Evolutionary conservation across 2,888 invertebrate species (phyloP).

Genomic region (Notocelia uddmanniana): DNA sequence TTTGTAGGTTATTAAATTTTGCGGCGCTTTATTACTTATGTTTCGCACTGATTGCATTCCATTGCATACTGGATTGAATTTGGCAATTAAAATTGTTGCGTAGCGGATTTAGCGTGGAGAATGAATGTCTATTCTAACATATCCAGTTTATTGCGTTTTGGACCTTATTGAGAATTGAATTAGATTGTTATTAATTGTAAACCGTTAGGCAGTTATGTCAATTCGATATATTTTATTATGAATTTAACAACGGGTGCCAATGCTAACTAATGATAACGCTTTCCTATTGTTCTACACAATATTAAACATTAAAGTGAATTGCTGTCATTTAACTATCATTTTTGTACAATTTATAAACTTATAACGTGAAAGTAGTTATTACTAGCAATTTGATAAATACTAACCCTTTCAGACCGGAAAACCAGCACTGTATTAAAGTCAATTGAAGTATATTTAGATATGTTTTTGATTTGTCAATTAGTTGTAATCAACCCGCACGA

Average conservation of each 20-base stretch:
- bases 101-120: constrained; percentile 5
- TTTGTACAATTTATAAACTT: neutral
- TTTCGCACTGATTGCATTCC: constrained; percentile 22
- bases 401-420: no score
- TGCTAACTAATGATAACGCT: neutral
- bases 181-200: neutral
- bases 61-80: constrained; percentile 30
- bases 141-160: neutral
- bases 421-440: no score
- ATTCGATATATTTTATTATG: neutral
- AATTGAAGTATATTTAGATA: no score
- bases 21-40: constrained; percentile 9
- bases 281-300: neutral
- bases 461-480: no score
- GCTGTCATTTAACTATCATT: neutral
- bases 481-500: no score
- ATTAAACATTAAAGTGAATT: neutral
- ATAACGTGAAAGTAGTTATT: neutral
- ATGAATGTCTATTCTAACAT: neutral
- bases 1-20: neutral
- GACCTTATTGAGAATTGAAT: neutral
- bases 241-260: neutral
- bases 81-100: constrained; percentile 36
- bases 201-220: neutral
- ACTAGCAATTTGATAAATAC: neutral